These are phyloP conservation scores for Clepsis dumicolana DNA, from an alignment of 2,888 invertebrate genomes.

Conservation along the genomic window DNA sequence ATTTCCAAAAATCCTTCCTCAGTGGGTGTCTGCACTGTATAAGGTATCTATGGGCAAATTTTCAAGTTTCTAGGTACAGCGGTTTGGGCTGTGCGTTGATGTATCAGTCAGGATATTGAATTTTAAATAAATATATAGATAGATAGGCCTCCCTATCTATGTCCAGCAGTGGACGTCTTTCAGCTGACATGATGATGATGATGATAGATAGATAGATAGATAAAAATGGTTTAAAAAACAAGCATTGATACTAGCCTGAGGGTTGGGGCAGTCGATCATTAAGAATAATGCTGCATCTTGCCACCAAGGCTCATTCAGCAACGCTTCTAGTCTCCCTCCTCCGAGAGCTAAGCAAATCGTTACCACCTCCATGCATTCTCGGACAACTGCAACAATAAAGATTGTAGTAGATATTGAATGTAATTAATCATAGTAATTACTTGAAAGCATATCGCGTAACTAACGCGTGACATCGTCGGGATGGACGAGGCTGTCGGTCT, in stretches of 20 bases:
- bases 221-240: no score
- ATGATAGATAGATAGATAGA: no score
- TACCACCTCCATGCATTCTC: constrained; percentile 96
- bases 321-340: constrained; percentile 93
- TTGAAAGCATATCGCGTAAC: constrained; percentile 40
- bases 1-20: no score
- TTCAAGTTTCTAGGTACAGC: no score
- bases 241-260: constrained; percentile 78
- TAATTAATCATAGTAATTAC: constrained; percentile 6
- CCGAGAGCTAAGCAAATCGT: constrained; percentile 96
- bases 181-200: no score
- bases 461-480: constrained; percentile 88
- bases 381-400: constrained; percentile 88
- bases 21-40: no score
- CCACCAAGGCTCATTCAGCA: constrained; percentile 94
- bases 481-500: constrained; percentile 80
- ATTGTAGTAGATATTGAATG: background rate
- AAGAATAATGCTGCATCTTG: constrained; percentile 95
- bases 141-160: no score
- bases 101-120: no score
- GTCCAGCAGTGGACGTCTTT: no score
- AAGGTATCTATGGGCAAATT: no score
- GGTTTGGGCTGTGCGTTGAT: no score
- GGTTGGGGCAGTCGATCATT: constrained; percentile 93
- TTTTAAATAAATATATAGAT: no score